Conservation (phyloP, 2,888 invertebrate species). For the Kuschelorhynchus macadamiae region DNA sequence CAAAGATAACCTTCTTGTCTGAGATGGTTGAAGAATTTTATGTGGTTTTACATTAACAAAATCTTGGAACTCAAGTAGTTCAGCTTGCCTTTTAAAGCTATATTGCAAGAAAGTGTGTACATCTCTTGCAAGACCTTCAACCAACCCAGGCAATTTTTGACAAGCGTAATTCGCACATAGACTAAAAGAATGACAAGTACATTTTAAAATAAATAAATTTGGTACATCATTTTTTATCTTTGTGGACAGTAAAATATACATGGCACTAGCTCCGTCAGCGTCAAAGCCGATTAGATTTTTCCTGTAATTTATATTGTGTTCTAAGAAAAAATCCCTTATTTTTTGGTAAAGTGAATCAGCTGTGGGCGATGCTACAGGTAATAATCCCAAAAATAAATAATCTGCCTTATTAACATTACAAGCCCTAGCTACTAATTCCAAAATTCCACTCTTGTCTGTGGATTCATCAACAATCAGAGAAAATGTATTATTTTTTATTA, state of each 20-base stretch:
- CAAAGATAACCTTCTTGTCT: constrained; percentile 36
- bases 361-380: background rate
- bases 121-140: constrained; percentile 25
- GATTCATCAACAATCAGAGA: constrained; percentile 14
- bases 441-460: background rate
- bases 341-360: background rate
- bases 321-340: background rate
- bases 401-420: background rate
- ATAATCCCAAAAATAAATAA: background rate
- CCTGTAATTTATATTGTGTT: background rate
- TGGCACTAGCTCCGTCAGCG: constrained; percentile 17
- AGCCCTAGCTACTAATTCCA: constrained; percentile 1
- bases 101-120: constrained; percentile 26
- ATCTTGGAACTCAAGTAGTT: constrained; percentile 21
- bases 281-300: constrained; percentile 10
- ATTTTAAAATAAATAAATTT: constrained; percentile 14
- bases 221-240: constrained; percentile 5
- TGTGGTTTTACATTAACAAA: constrained; percentile 31
- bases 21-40: constrained; percentile 30
- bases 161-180: constrained; percentile 52
- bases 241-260: constrained; percentile 8
- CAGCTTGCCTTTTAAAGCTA: constrained; percentile 18
- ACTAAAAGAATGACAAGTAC: constrained; percentile 45
- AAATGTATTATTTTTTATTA: constrained; percentile 1
- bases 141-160: constrained; percentile 9